Evolutionary conservation across 2,888 invertebrate species (phyloP).

Genomic region (Agrypnus murinus): DNA sequence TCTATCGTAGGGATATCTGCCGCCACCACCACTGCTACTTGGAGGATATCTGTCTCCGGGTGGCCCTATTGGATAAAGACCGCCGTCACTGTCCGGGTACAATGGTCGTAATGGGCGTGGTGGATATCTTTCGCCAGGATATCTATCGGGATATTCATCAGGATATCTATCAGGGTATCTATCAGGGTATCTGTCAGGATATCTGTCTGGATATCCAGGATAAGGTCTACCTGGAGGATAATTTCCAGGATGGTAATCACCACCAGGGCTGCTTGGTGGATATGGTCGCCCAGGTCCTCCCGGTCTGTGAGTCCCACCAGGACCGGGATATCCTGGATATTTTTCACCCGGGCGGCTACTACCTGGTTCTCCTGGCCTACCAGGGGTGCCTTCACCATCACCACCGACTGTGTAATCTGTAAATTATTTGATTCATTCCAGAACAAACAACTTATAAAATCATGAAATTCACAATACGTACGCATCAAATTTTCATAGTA

Average conservation of each 20-base stretch:
- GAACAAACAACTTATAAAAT: slow-evolving; percentile 27
- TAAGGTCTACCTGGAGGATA: slow-evolving; percentile 57
- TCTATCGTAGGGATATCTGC: slow-evolving; percentile 61
- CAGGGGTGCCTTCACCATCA: slow-evolving; percentile 56
- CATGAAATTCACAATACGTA: slow-evolving; percentile 73
- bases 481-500: slow-evolving; percentile 96
- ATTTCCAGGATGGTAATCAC: slow-evolving; percentile 70
- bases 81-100: slow-evolving; percentile 35
- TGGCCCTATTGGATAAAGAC: slow-evolving; percentile 43
- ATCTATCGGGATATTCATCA: too few species aligned
- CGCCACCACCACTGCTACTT: slow-evolving; percentile 57
- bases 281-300: slow-evolving; percentile 56
- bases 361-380: slow-evolving; percentile 55
- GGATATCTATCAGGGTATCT: slow-evolving; percentile 55
- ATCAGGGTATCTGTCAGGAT: slow-evolving; percentile 40
- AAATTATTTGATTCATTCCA: slow-evolving; percentile 55
- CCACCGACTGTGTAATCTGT: slow-evolving; percentile 70
- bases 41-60: slow-evolving; percentile 57
- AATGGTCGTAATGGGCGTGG: slow-evolving; percentile 35
- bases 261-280: slow-evolving; percentile 55
- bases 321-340: slow-evolving; percentile 55
- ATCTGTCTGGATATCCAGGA: slow-evolving; percentile 37
- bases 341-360: slow-evolving; percentile 67
- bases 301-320: slow-evolving; percentile 68
- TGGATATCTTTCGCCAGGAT: slow-evolving; percentile 43